phyloP scores from a whole-genome alignment of 2,797 vertebrate species.

The Clarias platycephalus region DNA sequence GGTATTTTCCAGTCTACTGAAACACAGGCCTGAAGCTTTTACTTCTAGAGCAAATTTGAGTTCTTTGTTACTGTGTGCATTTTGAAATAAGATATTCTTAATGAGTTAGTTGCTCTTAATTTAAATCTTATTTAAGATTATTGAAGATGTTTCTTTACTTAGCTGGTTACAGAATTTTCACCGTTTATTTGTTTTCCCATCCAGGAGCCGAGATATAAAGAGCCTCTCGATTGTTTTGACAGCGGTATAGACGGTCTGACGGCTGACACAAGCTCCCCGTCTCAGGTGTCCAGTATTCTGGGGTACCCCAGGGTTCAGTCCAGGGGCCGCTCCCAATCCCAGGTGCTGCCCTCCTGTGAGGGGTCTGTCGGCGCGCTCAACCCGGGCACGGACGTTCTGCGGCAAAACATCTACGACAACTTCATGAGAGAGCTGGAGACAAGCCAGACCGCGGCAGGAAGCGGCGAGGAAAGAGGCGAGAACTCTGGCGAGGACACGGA shows the following conservation, averaged over 20 bases:
- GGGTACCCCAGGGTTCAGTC: constrained; percentile 74
- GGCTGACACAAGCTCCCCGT: constrained; percentile 77
- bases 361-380: constrained; percentile 70
- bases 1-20: neutral
- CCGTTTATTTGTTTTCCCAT: neutral
- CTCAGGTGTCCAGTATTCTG: constrained; percentile 76
- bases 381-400: constrained; percentile 59
- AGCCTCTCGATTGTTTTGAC: constrained; percentile 85
- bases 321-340: constrained; percentile 58
- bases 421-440: constrained; percentile 91
- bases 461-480: constrained; percentile 58
- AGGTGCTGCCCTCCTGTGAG: constrained; percentile 60
- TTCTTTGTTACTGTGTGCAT: neutral
- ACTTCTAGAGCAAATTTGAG: neutral
- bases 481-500: constrained; percentile 60
- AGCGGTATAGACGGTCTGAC: constrained; percentile 85
- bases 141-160: neutral
- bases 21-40: neutral
- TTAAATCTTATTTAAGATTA: neutral
- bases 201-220: constrained; percentile 87
- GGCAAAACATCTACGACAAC: constrained; percentile 87
- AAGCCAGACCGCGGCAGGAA: constrained; percentile 46
- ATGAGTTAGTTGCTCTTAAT: neutral
- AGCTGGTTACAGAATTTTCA: neutral
- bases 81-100: neutral